A percentile compares a stretch with the other conserved stretches of the same genome.
Conservation (phyloP, 2,888 invertebrate species). For the Latrodectus hesperus region DNA sequence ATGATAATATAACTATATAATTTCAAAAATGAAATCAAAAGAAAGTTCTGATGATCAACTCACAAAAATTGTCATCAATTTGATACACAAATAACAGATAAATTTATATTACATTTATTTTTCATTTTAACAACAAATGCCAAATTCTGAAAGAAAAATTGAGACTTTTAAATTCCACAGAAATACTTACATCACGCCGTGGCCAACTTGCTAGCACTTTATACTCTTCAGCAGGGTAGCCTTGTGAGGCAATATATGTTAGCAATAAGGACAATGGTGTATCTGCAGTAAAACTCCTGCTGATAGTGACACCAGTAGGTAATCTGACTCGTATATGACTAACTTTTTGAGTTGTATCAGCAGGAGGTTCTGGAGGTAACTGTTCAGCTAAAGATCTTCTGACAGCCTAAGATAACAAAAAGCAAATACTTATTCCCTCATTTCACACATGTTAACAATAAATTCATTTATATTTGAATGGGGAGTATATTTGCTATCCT, state of each 20-base stretch:
- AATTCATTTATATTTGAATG: too few species aligned
- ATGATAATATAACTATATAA: too few species aligned
- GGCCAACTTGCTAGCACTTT: constrained; percentile 96
- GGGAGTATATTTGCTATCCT: too few species aligned
- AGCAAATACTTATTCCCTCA: not conserved
- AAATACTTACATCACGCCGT: constrained; percentile 89
- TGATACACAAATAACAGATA: too few species aligned
- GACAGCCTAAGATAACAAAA: constrained; percentile 73
- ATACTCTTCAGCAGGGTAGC: constrained; percentile 89
- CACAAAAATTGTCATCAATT: too few species aligned
- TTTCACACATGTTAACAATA: too few species aligned
- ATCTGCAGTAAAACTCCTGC: constrained; percentile 83
- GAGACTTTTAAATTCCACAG: too few species aligned
- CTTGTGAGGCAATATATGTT: constrained; percentile 90
- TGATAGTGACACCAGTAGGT: constrained; percentile 85
- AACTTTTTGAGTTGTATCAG: constrained; percentile 72
- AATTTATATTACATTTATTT: too few species aligned
- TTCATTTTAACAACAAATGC: too few species aligned
- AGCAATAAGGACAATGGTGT: constrained; percentile 83
- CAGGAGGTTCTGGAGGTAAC: constrained; percentile 76
- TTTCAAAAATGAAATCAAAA: too few species aligned
- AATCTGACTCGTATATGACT: constrained; percentile 83
- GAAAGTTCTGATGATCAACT: too few species aligned
- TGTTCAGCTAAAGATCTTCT: constrained; percentile 74
- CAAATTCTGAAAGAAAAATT: too few species aligned